Conservation (phyloP, 2,888 invertebrate species). For the Thymelicus acteon region DNA sequence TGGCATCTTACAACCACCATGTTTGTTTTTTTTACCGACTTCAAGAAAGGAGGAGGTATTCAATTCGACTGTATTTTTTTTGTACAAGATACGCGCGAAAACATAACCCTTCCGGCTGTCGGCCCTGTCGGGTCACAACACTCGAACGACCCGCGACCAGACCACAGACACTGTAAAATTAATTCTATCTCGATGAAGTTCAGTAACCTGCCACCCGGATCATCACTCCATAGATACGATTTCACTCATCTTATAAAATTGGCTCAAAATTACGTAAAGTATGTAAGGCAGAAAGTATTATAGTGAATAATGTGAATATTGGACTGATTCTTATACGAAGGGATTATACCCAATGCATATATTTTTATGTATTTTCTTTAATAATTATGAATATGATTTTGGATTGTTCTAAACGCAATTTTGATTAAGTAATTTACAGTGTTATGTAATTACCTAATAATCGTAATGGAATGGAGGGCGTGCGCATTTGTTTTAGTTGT, state of each 20-base stretch:
- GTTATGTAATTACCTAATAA: no score
- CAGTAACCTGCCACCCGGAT: no score
- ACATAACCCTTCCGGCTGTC: no score
- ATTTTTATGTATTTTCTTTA: constrained; percentile 11
- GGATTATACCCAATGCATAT: constrained; percentile 7
- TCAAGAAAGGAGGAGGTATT: no score
- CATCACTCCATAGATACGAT: background rate
- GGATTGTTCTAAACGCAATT: background rate
- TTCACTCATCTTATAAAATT: constrained; percentile 17
- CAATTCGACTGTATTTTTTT: no score
- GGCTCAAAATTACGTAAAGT: constrained; percentile 22
- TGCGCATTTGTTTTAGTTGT: background rate
- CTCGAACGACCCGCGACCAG: no score
- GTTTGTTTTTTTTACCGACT: no score
- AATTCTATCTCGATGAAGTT: constrained; percentile 7
- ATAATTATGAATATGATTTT: background rate
- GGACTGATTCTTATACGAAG: constrained; percentile 23
- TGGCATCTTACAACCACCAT: no score
- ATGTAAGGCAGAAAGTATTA: constrained; percentile 27
- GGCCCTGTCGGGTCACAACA: no score
- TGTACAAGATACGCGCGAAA: no score
- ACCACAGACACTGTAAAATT: constrained; percentile 16
- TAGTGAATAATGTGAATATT: constrained; percentile 25
- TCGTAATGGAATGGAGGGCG: background rate
- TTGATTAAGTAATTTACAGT: no score